Evolutionary conservation across 2,797 vertebrate species (phyloP), one percentile per base, ranked within the genome.

Genomic region (Gorsachius magnificus): DNA sequence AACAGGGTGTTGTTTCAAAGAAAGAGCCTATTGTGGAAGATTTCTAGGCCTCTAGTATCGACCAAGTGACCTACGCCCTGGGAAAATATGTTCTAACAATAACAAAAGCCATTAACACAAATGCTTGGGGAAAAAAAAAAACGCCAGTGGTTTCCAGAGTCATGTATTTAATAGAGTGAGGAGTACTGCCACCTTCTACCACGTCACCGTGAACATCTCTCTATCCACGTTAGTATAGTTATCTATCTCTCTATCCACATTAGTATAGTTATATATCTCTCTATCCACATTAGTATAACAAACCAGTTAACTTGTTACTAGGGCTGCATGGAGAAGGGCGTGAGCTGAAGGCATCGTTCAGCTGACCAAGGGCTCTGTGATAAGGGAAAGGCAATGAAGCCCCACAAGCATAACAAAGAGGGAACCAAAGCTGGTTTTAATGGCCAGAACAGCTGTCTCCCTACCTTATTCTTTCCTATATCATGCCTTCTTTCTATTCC

Each of bases 21-120:
- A 93, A 25, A 61, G 50, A 79, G 36, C 6, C 11, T 2, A 46
- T 13, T 65, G 35, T 71, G 54, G 83, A 80, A 75, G 75, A 71
- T 28, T 93, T 75, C 48, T 66, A 35, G 61, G 64, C 81, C 81
- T 89, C 66, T 48, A 28, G 48, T 89, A 93, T 86, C 1, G 2
- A 95, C 36, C 68, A 61, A 69, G 65, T 35, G 33, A 75, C 89
- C 94, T 41, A 90, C 38, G 0, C 84, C 93, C 75, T 75, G 69
- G 51, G 75, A 88, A 97, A 96, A 85, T 63, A 93, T 50, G 57
- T 81, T 93, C 87, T 56, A 83, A 81, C 65, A 81, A 76, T 48
- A 94, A 87, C 35, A 80, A 71, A 90, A 78, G 36, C 33, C 57
- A 91, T 65, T 95, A 81, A 83, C 90, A 87, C 14, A 93, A 95